phyloP scores from a whole-genome alignment of 2,113 vertebrate species.

The Himantopus leucocephalus region DNA sequence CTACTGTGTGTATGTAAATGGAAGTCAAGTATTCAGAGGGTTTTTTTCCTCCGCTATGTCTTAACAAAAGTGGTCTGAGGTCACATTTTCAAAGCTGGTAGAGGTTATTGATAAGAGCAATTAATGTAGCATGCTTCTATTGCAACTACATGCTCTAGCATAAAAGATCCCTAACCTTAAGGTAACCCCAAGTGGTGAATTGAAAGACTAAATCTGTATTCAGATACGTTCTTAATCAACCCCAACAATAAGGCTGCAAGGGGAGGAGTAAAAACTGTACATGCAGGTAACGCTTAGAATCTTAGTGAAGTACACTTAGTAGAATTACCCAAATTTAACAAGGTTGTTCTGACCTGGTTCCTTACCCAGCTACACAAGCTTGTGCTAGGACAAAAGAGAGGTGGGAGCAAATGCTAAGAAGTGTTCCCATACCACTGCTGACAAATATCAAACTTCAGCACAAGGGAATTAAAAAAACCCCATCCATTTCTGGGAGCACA shows the following conservation, averaged over 20 bases:
- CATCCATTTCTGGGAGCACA: not conserved
- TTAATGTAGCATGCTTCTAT: not conserved
- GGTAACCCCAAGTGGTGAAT: not conserved
- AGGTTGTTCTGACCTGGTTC: not conserved
- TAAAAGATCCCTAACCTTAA: not conserved
- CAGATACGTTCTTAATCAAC: not conserved
- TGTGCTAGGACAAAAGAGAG: not conserved
- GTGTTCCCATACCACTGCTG: not conserved
- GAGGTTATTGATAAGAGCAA: not conserved
- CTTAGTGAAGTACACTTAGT: not conserved
- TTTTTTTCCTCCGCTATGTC: not conserved
- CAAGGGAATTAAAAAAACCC: not conserved
- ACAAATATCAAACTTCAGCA: not conserved
- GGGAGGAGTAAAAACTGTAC: not conserved
- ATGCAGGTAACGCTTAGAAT: not conserved
- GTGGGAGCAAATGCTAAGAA: not conserved
- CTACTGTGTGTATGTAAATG: not conserved
- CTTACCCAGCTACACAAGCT: not conserved
- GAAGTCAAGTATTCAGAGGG: not conserved
- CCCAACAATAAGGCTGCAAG: not conserved
- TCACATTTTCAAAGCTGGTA: not conserved
- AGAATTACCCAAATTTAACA: not conserved
- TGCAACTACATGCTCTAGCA: accelerated
- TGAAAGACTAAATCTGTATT: not conserved
- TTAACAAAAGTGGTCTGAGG: not conserved